phyloP scores from a whole-genome alignment of 2,113 vertebrate species.

The Abramis brama region DNA sequence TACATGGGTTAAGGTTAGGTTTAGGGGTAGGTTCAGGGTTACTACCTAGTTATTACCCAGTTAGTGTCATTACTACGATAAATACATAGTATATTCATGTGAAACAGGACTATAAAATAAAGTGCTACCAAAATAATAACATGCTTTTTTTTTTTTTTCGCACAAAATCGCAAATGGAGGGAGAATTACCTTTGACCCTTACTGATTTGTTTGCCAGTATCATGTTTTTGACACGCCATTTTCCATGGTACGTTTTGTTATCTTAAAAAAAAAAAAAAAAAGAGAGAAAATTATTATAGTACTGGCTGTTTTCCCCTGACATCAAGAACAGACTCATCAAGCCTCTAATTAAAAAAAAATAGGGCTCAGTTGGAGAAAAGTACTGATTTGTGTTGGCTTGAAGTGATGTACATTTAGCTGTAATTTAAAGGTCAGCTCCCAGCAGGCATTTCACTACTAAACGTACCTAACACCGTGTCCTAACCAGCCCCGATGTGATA shows the following conservation, averaged over 20 bases:
- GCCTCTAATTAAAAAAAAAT: neutral
- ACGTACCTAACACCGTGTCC: neutral
- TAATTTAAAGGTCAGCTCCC: constrained; percentile 20
- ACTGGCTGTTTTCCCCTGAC: neutral
- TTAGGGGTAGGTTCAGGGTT: too few relatives aligned
- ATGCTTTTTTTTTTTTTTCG: too few relatives aligned
- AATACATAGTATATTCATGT: too few relatives aligned
- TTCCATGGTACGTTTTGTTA: neutral
- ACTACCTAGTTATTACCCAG: too few relatives aligned
- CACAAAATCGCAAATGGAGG: neutral
- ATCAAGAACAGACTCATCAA: neutral
- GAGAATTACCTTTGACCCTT: neutral
- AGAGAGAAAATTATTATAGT: neutral
- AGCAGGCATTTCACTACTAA: neutral
- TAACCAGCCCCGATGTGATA: too few relatives aligned
- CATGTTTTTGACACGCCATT: neutral
- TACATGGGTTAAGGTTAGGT: too few relatives aligned
- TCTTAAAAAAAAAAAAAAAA: too few relatives aligned
- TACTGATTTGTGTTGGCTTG: constrained; percentile 8
- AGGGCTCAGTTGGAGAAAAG: neutral
- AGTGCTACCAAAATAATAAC: too few relatives aligned
- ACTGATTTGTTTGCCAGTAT: neutral
- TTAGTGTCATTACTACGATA: too few relatives aligned
- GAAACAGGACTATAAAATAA: too few relatives aligned
- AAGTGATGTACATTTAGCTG: constrained; percentile 3